Evolutionary conservation across 2,888 invertebrate genomes (phyloP), one percentile per base, ranked within the genome.

Genomic region (Ceramica pisi): DNA sequence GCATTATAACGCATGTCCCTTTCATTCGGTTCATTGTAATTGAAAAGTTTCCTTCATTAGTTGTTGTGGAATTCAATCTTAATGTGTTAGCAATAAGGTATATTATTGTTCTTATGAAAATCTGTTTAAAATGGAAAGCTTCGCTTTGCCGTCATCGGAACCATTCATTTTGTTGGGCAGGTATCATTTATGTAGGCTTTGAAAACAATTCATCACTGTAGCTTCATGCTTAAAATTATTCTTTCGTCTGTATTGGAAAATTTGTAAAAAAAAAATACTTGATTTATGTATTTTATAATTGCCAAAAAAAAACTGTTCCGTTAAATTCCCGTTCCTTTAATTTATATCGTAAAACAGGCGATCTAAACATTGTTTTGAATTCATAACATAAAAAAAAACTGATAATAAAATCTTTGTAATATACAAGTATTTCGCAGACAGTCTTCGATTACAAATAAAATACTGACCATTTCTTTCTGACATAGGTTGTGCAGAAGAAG

Each of bases 401-500:
- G n/a, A 14, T 5, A 23, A 72, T 26, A 9, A 7, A 8, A 7
- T 26, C 14, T 16, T 2, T 44, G 7, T n/a, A 38, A 23, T 21
- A 9, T n/a, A 44, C 16, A 46, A 1, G 16, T 46, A 19, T 7
- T 46, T 19, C 23, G 4, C 23, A n/a, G 44, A 44, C 3, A 38
- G 38, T 50, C 3, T 6, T 26, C 7, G 50, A 12, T 26, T 12
- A 21, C 1, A 35, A 12, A 50, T 19, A 8, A 12, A 53, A 67
- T n/a, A n/a, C 60, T 83, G 35, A 85, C 50, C 38, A 53, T n/a
- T 56, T 57, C 68, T 0, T 62, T 38, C 56, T 69, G 78, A 66
- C 86, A 57, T 90, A 95, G 96, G 95, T 96, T 88, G 95, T 96
- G 75, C 95, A 95, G 79, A 94, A 92, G 76, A 94, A 92, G 81